Evolutionary conservation across 1,140 invertebrate species (phyloP).

Genomic region (Pseudomyrmex flavicornis): DNA sequence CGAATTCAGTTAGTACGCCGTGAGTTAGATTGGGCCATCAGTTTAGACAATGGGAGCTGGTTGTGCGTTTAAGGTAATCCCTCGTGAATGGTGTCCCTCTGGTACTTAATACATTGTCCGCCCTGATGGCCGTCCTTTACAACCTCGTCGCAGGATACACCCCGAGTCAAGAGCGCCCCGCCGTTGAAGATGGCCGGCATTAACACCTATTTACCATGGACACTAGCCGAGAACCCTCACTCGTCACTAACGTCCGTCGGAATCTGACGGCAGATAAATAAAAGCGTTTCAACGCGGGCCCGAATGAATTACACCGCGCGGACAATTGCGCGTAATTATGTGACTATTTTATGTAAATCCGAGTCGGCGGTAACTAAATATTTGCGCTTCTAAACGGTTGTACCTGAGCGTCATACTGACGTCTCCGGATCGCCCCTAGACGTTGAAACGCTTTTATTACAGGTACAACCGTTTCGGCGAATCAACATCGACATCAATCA

Average conservation of each 20-base stretch:
- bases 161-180: conserved; percentile 48
- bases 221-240: conserved; percentile 55
- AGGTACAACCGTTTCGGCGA: not conserved
- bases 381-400: conserved; percentile 3
- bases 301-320: not conserved
- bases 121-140: conserved; percentile 81
- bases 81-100: conserved; percentile 81
- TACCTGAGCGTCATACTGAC: too few relatives aligned
- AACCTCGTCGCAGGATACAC: conserved; percentile 76
- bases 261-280: conserved; percentile 34
- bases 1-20: conserved; percentile 75
- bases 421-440: too few relatives aligned
- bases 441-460: too few relatives aligned
- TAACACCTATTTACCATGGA: conserved; percentile 81
- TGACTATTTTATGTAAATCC: conserved; percentile 10
- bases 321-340: not conserved
- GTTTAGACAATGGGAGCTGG: conserved; percentile 80
- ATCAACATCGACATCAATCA: conserved; percentile 13
- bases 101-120: conserved; percentile 83
- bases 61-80: conserved; percentile 82
- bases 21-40: conserved; percentile 75
- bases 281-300: not conserved
- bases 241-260: conserved; percentile 16
- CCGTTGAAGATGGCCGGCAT: conserved; percentile 74
- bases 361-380: not conserved